A percentile compares a stretch with the other conserved stretches of the same genome.
Conservation (phyloP, 2,113 vertebrate species). For the Saimiri boliviensis region DNA sequence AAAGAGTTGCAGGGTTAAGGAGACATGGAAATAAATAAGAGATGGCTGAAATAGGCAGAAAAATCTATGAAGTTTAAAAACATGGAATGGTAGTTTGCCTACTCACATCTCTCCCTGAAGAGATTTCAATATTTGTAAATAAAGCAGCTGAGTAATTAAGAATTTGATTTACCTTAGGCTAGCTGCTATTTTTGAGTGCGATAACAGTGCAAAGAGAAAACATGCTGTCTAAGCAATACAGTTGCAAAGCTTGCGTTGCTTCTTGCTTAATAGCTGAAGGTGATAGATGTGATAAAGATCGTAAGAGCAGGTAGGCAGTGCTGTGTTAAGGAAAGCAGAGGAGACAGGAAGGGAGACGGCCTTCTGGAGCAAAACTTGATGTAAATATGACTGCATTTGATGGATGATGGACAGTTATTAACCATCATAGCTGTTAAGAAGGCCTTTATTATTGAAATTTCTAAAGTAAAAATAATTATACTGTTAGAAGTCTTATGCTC, state of each 20-base stretch:
- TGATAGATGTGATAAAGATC: neutral
- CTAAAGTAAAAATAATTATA: neutral
- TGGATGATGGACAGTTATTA: neutral
- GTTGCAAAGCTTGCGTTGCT: neutral
- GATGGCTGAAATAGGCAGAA: neutral
- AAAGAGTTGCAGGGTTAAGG: neutral
- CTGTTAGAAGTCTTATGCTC: neutral
- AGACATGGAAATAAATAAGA: neutral
- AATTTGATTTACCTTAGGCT: slow-evolving; percentile 66
- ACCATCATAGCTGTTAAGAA: neutral
- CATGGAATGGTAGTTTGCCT: slow-evolving; percentile 35
- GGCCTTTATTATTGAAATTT: neutral
- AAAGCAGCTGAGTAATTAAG: slow-evolving; percentile 74
- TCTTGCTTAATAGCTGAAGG: neutral
- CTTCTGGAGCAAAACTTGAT: neutral
- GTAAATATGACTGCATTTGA: neutral
- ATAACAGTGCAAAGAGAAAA: slow-evolving; percentile 50
- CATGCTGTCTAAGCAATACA: slow-evolving; percentile 57
- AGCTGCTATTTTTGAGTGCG: slow-evolving; percentile 51
- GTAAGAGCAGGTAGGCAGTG: neutral
- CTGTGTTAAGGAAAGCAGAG: neutral
- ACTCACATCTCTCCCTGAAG: slow-evolving; percentile 30
- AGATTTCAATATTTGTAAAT: slow-evolving; percentile 57
- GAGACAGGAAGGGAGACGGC: neutral
- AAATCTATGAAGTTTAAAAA: slow-evolving; percentile 46